phyloP scores from a whole-genome alignment of 2,797 vertebrate species.

The Hydrophis major region DNA sequence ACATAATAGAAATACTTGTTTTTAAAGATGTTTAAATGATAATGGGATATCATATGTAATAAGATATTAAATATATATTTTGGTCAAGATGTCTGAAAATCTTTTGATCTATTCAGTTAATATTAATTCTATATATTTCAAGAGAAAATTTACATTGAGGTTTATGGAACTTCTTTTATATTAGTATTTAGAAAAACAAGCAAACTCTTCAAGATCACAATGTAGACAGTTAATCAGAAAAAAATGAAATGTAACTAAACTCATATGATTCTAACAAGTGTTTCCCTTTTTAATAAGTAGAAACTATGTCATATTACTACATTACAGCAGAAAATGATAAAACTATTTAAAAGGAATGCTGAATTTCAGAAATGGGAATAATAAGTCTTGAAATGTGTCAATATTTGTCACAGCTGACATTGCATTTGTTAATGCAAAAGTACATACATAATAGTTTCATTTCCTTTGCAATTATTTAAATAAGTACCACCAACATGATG shows the following conservation, averaged over 20 bases:
- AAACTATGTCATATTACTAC: neutral
- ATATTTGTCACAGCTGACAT: slow-evolving; percentile 35
- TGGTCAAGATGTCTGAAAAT: neutral
- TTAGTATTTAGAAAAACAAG: neutral
- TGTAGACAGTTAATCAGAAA: neutral
- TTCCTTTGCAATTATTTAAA: slow-evolving; percentile 35
- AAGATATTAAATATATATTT: neutral
- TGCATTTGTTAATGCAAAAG: slow-evolving; percentile 16
- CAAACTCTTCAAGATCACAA: neutral
- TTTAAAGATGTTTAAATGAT: neutral
- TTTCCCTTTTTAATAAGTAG: neutral
- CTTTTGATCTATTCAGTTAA: neutral
- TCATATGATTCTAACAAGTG: neutral
- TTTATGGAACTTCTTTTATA: neutral
- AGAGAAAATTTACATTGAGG: neutral
- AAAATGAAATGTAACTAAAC: slow-evolving; percentile 6
- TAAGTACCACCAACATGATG: slow-evolving; percentile 45
- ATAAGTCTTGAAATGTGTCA: slow-evolving; percentile 29
- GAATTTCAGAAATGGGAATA: slow-evolving; percentile 3
- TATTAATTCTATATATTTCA: neutral
- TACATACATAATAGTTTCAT: slow-evolving; percentile 35
- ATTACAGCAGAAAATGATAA: neutral
- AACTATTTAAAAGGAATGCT: slow-evolving; percentile 7
- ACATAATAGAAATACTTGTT: neutral
- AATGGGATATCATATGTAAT: neutral